These are phyloP conservation scores for Strongylocentrotus purpuratus DNA, from an alignment of 35 echinoderm and acorn worm genomes.

Conservation along the genomic window DNA sequence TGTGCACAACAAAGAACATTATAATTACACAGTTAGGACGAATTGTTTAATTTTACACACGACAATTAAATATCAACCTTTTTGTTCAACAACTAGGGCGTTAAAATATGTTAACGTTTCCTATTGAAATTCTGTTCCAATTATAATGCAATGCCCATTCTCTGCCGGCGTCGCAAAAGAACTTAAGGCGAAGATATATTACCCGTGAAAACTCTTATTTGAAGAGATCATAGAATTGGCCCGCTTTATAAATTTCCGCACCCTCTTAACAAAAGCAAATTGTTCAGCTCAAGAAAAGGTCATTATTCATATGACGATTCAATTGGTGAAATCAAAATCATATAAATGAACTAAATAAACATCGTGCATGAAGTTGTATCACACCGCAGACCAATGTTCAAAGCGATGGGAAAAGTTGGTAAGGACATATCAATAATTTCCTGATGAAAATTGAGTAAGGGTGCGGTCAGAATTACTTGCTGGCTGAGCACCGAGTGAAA, in stretches of 20 bases:
- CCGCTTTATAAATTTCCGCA: neutral
- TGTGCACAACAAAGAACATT: too few species aligned
- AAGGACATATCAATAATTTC: neutral
- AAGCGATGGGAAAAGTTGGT: neutral
- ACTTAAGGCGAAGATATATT: neutral
- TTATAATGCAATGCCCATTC: neutral
- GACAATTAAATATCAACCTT: neutral
- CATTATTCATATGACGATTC: neutral
- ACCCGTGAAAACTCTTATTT: neutral
- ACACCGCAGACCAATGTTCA: neutral
- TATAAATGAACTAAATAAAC: conserved; percentile 30
- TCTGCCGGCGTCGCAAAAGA: neutral
- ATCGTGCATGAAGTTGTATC: neutral
- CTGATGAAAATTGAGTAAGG: neutral
- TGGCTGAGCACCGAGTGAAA: neutral
- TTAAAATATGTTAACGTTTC: neutral
- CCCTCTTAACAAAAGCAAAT: neutral
- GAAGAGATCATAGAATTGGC: neutral
- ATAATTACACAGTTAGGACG: too few species aligned
- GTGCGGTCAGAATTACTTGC: neutral
- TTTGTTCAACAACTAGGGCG: neutral
- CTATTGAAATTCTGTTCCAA: neutral
- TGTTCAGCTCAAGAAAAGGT: neutral
- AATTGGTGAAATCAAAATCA: neutral
- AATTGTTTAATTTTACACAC: too few species aligned